Evolutionary conservation across 2,888 invertebrate species (phyloP).

Genomic region (Cinara cedri): DNA sequence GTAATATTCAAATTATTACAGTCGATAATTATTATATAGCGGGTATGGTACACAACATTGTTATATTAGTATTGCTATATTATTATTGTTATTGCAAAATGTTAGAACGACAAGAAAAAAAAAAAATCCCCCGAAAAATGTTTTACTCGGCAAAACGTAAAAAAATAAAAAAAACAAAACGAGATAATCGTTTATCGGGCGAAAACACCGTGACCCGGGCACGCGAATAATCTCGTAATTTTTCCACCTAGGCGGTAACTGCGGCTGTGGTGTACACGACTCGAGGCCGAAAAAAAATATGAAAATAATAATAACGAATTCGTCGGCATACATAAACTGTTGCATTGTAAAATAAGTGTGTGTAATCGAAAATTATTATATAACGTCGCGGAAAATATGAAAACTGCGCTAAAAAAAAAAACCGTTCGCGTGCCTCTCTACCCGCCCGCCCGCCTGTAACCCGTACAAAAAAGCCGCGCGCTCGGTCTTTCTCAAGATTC

Average conservation of each 20-base stretch:
- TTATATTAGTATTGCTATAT: too few relatives aligned
- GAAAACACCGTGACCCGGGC: constrained; percentile 23
- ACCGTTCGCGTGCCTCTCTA: too few relatives aligned
- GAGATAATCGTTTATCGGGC: too few relatives aligned
- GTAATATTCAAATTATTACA: too few relatives aligned
- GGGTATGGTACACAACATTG: too few relatives aligned
- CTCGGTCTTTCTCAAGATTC: constrained; percentile 38
- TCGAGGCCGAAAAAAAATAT: background rate
- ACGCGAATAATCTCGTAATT: constrained; percentile 29
- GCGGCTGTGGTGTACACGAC: too few relatives aligned
- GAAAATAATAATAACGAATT: background rate
- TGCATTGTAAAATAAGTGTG: background rate
- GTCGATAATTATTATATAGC: too few relatives aligned
- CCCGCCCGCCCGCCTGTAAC: too few relatives aligned
- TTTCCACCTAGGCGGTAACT: background rate
- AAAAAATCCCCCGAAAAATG: too few relatives aligned
- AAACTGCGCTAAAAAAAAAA: constrained; percentile 29
- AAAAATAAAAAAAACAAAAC: constrained; percentile 13
- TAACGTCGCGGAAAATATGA: constrained; percentile 46
- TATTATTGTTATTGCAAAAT: too few relatives aligned
- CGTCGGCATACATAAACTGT: constrained; percentile 9
- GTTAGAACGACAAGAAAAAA: too few relatives aligned
- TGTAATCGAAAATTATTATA: constrained; percentile 15
- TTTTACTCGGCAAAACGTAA: background rate
- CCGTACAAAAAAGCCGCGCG: too few relatives aligned